Conservation (phyloP, 2,113 vertebrate genomes). For the Bubalus kerabau region DNA sequence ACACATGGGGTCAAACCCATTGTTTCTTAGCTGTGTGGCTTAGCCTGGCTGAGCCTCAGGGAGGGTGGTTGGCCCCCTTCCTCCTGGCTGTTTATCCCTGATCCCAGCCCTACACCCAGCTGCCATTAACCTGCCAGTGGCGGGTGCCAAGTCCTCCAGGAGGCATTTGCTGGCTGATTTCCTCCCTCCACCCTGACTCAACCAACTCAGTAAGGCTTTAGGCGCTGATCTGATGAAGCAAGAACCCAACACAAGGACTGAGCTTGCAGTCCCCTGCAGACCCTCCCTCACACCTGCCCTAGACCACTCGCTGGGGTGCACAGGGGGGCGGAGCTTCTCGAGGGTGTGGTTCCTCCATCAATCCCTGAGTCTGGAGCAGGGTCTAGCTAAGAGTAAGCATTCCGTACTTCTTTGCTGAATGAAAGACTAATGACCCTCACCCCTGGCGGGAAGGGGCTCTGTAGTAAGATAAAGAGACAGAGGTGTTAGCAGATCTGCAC, state of each 20-base stretch:
- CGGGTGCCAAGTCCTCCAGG: background rate
- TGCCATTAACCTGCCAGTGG: background rate
- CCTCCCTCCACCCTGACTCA: background rate
- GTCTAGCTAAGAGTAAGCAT: background rate
- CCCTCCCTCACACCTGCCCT: rapidly evolving
- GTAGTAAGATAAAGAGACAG: background rate
- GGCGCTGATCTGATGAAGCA: background rate
- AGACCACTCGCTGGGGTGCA: too few species aligned
- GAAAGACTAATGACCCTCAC: background rate
- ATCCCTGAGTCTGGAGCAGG: too few species aligned
- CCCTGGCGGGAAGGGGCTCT: background rate
- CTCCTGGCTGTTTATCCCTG: background rate
- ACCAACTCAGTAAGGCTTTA: background rate
- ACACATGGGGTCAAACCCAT: background rate
- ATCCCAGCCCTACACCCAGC: background rate
- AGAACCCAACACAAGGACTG: background rate
- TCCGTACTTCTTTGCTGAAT: too few species aligned
- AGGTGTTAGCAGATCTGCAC: background rate
- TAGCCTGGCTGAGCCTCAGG: background rate
- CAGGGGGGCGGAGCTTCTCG: rapidly evolving
- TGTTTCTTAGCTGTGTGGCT: background rate
- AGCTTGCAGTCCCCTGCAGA: background rate
- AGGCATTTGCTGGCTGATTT: background rate
- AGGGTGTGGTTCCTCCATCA: too few species aligned
- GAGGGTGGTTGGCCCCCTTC: background rate